Percentiles rank a stretch among this genome's conserved stretches.
phyloP scores from a whole-genome alignment of 2,113 vertebrate species.

The Proteles cristata region DNA sequence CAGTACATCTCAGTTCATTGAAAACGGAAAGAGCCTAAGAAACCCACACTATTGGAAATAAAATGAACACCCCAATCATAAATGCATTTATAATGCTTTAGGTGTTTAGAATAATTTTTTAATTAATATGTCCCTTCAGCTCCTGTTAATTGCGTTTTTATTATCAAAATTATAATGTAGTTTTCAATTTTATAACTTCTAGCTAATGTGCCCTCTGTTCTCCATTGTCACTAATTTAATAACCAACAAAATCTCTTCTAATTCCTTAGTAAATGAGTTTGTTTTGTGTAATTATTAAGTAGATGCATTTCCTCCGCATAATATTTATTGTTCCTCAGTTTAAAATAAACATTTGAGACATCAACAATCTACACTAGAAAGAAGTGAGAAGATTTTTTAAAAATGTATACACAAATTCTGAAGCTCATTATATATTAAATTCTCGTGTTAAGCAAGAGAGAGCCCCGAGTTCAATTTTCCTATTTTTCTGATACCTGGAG shows the following conservation, averaged over 20 bases:
- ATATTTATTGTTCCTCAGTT: constrained; percentile 69
- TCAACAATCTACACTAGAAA: neutral
- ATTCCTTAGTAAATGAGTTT: constrained; percentile 70
- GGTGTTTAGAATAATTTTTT: constrained; percentile 37
- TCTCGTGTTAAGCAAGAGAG: constrained; percentile 38
- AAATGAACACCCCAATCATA: constrained; percentile 3
- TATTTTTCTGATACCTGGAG: neutral
- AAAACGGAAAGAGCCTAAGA: constrained; percentile 48
- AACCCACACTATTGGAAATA: neutral
- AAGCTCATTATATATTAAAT: constrained; percentile 62
- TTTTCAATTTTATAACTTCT: constrained; percentile 73
- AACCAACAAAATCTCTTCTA: constrained; percentile 69
- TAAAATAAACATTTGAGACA: constrained; percentile 64
- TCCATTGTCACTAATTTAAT: constrained; percentile 71
- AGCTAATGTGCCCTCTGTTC: constrained; percentile 57
- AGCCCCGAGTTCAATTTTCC: constrained; percentile 30
- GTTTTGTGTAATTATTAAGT: constrained; percentile 70
- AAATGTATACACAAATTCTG: neutral
- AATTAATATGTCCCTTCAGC: constrained; percentile 57
- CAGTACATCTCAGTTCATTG: constrained; percentile 10
- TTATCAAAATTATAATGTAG: constrained; percentile 66
- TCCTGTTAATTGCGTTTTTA: constrained; percentile 75
- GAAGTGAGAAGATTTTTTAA: neutral
- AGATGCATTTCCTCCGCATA: constrained; percentile 58
- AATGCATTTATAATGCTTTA: neutral